phyloP scores from a whole-genome alignment of 2,888 invertebrate species.

The Conchocele bisecta region DNA sequence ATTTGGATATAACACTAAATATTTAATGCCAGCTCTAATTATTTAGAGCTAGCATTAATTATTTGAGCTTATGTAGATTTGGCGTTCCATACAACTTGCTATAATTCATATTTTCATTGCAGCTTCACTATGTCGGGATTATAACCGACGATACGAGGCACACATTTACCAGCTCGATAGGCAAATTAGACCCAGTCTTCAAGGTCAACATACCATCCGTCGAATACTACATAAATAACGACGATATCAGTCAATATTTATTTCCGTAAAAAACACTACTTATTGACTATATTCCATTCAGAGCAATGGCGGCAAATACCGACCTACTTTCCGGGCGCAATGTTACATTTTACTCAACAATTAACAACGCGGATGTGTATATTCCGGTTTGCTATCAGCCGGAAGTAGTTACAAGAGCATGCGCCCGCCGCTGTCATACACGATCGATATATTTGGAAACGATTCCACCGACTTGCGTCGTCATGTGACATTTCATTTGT shows the following conservation, averaged over 20 bases:
- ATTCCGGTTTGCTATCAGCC: slow-evolving; percentile 39
- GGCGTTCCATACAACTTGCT: background rate
- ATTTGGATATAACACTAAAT: no score
- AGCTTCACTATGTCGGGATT: slow-evolving; percentile 50
- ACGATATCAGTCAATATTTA: slow-evolving; percentile 1
- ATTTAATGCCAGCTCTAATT: no score
- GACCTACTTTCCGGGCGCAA: slow-evolving; percentile 24
- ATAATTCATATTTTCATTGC: slow-evolving; percentile 1
- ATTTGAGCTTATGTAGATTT: no score
- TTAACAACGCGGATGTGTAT: slow-evolving; percentile 8
- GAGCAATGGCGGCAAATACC: slow-evolving; percentile 21
- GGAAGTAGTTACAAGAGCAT: slow-evolving; percentile 39
- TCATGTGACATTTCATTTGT: slow-evolving; percentile 38
- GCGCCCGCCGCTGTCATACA: slow-evolving; percentile 45
- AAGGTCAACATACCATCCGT: background rate
- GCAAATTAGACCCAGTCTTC: background rate
- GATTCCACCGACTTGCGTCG: slow-evolving; percentile 15
- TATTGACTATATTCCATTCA: slow-evolving; percentile 35
- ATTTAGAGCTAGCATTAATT: no score
- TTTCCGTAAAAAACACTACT: slow-evolving; percentile 30
- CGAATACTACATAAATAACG: background rate
- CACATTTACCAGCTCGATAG: background rate
- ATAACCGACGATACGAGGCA: slow-evolving; percentile 20
- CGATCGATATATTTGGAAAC: slow-evolving; percentile 45
- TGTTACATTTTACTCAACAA: slow-evolving; percentile 29